Conservation (phyloP, 2,113 vertebrate species). For the Amblyopsis rosae region DNA sequence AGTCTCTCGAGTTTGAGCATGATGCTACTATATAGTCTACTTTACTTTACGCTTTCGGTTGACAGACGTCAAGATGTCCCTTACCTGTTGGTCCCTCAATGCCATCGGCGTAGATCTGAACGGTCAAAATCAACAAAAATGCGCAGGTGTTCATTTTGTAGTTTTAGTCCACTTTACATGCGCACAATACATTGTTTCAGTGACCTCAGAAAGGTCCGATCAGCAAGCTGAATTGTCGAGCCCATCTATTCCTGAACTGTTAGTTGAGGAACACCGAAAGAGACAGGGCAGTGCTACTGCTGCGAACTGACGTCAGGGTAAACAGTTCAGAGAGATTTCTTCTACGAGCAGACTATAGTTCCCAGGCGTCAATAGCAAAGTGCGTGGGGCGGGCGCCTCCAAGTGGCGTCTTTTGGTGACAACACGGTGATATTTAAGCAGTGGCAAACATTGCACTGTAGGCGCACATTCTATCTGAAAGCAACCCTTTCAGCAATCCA, state of each 20-base stretch:
- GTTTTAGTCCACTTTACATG: slow-evolving; percentile 78
- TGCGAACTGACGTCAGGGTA: slow-evolving; percentile 81
- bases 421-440: slow-evolving; percentile 17
- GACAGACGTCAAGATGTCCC: slow-evolving; percentile 2
- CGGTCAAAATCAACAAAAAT: slow-evolving; percentile 76
- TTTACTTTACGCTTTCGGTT: background rate
- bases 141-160: slow-evolving; percentile 80
- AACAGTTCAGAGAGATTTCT: slow-evolving; percentile 76
- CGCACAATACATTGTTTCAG: slow-evolving; percentile 63
- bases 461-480: background rate
- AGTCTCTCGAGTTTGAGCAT: background rate
- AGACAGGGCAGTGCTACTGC: slow-evolving; percentile 70
- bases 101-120: slow-evolving; percentile 80
- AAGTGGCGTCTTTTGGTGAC: slow-evolving; percentile 47
- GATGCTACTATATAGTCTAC: too few relatives aligned
- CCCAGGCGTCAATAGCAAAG: slow-evolving; percentile 15
- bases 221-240: slow-evolving; percentile 50
- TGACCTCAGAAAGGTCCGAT: slow-evolving; percentile 57
- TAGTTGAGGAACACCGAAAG: slow-evolving; percentile 62
- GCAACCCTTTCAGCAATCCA: background rate
- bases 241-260: slow-evolving; percentile 64
- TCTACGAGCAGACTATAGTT: slow-evolving; percentile 57
- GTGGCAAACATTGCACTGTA: background rate
- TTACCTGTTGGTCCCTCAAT: slow-evolving; percentile 83
- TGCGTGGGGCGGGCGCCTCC: slow-evolving; percentile 69